These are phyloP conservation scores for Grantiella picta DNA, from an alignment of 2,113 vertebrate genomes.

Conservation along the genomic window DNA sequence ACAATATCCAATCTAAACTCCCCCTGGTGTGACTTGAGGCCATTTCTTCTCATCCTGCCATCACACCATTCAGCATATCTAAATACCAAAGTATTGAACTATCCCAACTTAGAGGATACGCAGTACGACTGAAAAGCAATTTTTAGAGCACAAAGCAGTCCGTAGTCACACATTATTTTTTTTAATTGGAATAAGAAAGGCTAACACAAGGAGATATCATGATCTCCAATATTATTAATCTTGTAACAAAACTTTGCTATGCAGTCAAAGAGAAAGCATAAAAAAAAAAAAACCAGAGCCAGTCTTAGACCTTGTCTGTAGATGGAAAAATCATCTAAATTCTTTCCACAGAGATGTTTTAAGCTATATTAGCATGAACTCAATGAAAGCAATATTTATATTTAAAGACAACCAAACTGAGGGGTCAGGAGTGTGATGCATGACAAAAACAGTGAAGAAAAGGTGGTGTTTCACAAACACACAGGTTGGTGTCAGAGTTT, in stretches of 20 bases:
- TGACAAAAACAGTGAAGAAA: background rate
- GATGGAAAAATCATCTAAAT: background rate
- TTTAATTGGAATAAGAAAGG: background rate
- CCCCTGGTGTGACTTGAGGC: background rate
- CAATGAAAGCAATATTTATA: background rate
- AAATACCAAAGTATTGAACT: background rate
- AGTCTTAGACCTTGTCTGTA: background rate
- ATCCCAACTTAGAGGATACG: background rate
- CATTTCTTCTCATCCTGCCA: background rate
- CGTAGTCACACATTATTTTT: background rate
- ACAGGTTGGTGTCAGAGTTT: background rate
- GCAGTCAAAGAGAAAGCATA: background rate
- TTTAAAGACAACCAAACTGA: background rate
- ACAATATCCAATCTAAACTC: background rate
- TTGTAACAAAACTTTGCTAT: background rate
- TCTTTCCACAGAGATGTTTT: background rate
- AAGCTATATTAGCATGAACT: background rate
- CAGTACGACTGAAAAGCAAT: background rate
- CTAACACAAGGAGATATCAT: background rate
- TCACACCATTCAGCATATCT: background rate
- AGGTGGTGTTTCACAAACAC: background rate
- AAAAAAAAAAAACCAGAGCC: background rate
- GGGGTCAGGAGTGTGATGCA: fast-evolving
- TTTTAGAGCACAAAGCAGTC: background rate
- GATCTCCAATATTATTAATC: background rate